Conservation (phyloP, 1,140 invertebrate species). For the Drosophila obscura region DNA sequence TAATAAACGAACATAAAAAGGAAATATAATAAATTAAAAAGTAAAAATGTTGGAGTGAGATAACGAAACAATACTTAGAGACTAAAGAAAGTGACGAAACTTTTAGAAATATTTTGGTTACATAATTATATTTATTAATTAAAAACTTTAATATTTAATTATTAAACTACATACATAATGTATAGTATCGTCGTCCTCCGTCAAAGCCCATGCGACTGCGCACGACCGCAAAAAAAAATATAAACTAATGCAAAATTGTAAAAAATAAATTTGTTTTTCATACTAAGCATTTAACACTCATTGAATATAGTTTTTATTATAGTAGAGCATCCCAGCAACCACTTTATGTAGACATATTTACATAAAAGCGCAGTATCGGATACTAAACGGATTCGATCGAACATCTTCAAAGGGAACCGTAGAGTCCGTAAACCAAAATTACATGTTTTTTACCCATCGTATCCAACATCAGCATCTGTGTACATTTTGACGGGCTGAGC, state of each 20-base stretch:
- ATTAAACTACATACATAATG: constrained; percentile 49
- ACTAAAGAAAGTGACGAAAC: constrained; percentile 76
- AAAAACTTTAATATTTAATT: constrained; percentile 44
- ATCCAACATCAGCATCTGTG: constrained; percentile 76
- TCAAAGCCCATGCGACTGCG: constrained; percentile 21
- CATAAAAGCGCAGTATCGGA: constrained; percentile 33
- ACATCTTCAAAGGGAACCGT: too few species aligned
- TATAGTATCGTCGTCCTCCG: constrained; percentile 29
- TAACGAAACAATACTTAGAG: constrained; percentile 84
- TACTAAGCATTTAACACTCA: constrained; percentile 67
- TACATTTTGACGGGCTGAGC: constrained; percentile 68
- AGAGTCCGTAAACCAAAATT: too few species aligned
- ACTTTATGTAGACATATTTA: constrained; percentile 26
- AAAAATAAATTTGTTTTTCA: constrained; percentile 69
- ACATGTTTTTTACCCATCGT: constrained; percentile 33
- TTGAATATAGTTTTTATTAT: constrained; percentile 47
- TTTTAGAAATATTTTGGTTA: constrained; percentile 79
- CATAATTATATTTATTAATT: constrained; percentile 71
- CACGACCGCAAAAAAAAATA: constrained; percentile 16
- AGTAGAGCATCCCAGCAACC: not conserved
- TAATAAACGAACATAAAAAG: constrained; percentile 36
- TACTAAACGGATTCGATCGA: constrained; percentile 1
- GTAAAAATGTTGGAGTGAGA: constrained; percentile 81
- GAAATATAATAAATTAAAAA: constrained; percentile 13
- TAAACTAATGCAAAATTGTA: constrained; percentile 59